These are phyloP conservation scores for Chrysolina haemoptera DNA, from an alignment of 2,888 invertebrate genomes.

Conservation along the genomic window DNA sequence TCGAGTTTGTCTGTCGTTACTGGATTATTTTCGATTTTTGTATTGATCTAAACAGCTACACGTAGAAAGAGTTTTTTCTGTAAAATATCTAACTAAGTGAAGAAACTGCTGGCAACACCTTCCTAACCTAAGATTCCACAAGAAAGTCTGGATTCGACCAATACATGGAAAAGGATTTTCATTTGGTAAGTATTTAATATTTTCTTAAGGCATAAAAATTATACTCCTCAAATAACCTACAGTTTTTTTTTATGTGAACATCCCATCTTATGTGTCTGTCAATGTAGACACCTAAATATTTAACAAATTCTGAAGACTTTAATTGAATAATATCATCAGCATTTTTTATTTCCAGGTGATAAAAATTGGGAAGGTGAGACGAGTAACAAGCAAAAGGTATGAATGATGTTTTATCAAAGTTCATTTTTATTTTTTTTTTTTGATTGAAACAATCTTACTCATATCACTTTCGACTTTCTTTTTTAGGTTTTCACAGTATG, in stretches of 20 bases:
- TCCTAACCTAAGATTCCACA: no score
- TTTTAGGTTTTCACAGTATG: slow-evolving; percentile 11
- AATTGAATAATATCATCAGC: no score
- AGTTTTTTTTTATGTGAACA: slow-evolving; percentile 15
- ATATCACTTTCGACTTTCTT: slow-evolving; percentile 18
- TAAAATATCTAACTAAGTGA: background rate
- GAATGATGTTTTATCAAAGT: slow-evolving; percentile 7
- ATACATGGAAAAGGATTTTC: no score
- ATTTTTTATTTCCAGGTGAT: no score
- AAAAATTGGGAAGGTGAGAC: background rate
- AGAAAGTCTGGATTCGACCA: no score
- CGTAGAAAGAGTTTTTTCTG: background rate
- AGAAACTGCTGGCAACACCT: background rate
- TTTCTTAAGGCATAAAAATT: background rate
- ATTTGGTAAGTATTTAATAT: no score
- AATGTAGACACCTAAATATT: slow-evolving; percentile 16
- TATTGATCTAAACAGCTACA: background rate
- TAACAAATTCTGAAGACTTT: background rate
- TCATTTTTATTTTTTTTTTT: slow-evolving; percentile 7
- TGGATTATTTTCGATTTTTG: no score
- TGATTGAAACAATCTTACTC: slow-evolving; percentile 22
- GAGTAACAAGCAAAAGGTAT: slow-evolving; percentile 15
- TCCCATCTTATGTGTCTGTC: slow-evolving; percentile 21
- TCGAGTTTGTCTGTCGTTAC: no score
- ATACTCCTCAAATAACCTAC: slow-evolving; percentile 15